These are phyloP conservation scores for Seriola dumerili DNA, from an alignment of 2,113 vertebrate genomes.

Conservation along the genomic window DNA sequence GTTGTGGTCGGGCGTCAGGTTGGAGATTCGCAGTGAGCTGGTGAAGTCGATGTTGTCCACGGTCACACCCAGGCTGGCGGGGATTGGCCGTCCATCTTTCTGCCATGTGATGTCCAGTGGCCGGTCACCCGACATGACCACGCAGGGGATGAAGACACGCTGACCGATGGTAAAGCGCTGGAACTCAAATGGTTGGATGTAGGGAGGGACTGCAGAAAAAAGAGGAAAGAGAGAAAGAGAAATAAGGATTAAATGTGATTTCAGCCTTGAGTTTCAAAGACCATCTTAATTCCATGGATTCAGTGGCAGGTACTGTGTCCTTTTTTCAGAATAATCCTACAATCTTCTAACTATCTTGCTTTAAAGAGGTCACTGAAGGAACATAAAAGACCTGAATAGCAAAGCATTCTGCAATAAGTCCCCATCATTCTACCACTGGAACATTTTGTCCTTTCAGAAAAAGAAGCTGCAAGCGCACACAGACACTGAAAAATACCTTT, in stretches of 20 bases:
- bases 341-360: conserved; percentile 31
- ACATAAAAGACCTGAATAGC: conserved; percentile 52
- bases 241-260: conserved; percentile 41
- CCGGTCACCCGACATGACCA: conserved; percentile 97
- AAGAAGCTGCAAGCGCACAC: conserved; percentile 17
- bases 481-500: conserved; percentile 3
- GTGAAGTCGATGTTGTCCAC: conserved; percentile 99
- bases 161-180: conserved; percentile 98
- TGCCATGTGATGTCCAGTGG: conserved; percentile 99
- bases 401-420: conserved; percentile 42
- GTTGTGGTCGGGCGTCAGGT: conserved; percentile 96
- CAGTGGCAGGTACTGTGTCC: conserved; percentile 8
- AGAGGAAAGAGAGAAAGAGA: not conserved
- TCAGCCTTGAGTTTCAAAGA: conserved; percentile 37
- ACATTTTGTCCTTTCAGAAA: conserved; percentile 55
- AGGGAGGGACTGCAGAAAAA: conserved; percentile 90
- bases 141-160: conserved; percentile 97
- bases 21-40: conserved; percentile 96
- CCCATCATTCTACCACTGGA: conserved; percentile 42
- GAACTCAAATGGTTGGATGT: conserved; percentile 98
- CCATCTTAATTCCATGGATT: conserved; percentile 30
- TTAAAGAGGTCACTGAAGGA: conserved; percentile 48
- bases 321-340: conserved; percentile 38
- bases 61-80: conserved; percentile 94
- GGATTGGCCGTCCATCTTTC: conserved; percentile 95